Conservation (phyloP, 2,797 vertebrate genomes). For the Neosalanx taihuensis region DNA sequence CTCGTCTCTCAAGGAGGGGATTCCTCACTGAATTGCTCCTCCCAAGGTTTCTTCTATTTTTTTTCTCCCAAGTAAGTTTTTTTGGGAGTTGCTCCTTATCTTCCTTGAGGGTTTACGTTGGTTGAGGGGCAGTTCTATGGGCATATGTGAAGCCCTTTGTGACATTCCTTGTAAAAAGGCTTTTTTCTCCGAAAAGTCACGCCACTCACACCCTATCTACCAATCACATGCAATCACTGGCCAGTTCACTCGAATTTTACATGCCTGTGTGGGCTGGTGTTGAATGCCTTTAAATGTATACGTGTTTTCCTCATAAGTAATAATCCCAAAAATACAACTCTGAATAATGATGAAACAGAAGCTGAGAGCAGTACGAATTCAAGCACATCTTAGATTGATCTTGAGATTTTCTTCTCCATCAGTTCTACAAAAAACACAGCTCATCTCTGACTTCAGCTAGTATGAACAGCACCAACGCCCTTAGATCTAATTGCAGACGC, state of each 20-base stretch:
- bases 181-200: conserved; percentile 45
- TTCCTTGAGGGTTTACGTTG: neutral
- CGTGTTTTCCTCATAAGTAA: conserved; percentile 9
- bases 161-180: no score
- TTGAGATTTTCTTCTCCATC: conserved; percentile 31
- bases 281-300: neutral
- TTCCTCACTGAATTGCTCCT: no score
- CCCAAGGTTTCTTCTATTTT: no score
- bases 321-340: conserved; percentile 19
- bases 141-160: no score
- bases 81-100: no score
- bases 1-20: no score
- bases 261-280: neutral
- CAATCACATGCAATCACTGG: conserved; percentile 14
- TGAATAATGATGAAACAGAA: conserved; percentile 24
- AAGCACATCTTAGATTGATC: conserved; percentile 25
- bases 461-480: neutral
- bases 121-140: no score
- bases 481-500: no score
- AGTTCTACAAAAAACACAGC: neutral
- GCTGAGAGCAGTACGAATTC: conserved; percentile 3
- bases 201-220: conserved; percentile 29
- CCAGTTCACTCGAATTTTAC: neutral
- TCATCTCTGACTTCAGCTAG: neutral
- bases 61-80: no score